Conservation (phyloP, 2,797 vertebrate genomes). For the Falco concolor region DNA sequence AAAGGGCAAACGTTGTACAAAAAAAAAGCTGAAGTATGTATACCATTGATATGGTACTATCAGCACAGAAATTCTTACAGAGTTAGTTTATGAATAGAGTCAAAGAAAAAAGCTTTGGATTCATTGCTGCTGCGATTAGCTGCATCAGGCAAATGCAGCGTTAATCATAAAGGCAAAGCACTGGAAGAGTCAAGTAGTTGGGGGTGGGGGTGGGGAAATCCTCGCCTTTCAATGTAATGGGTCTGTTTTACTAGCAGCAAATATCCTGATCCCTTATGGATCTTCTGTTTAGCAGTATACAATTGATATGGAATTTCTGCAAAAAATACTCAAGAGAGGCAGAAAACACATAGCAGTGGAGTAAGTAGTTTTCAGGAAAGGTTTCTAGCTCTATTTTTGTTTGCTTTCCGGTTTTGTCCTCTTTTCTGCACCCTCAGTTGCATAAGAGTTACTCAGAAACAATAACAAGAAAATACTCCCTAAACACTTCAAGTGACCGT, state of each 20-base stretch:
- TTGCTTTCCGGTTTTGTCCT: neutral
- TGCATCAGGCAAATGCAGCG: neutral
- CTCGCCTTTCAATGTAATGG: neutral
- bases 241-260: neutral
- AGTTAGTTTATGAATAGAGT: neutral
- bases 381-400: neutral
- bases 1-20: neutral
- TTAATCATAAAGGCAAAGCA: neutral
- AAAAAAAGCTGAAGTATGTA: neutral
- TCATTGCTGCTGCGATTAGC: neutral
- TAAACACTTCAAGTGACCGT: neutral
- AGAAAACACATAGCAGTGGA: neutral
- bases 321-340: neutral
- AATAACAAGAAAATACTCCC: neutral
- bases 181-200: neutral
- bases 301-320: neutral
- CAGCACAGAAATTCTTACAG: neutral
- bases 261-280: neutral
- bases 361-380: neutral
- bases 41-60: neutral
- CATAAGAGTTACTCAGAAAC: neutral
- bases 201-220: neutral
- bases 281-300: neutral
- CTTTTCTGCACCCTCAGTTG: neutral
- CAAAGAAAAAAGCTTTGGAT: neutral